phyloP scores from a whole-genome alignment of 2,113 vertebrate genomes.

The Pituophis catenifer region DNA sequence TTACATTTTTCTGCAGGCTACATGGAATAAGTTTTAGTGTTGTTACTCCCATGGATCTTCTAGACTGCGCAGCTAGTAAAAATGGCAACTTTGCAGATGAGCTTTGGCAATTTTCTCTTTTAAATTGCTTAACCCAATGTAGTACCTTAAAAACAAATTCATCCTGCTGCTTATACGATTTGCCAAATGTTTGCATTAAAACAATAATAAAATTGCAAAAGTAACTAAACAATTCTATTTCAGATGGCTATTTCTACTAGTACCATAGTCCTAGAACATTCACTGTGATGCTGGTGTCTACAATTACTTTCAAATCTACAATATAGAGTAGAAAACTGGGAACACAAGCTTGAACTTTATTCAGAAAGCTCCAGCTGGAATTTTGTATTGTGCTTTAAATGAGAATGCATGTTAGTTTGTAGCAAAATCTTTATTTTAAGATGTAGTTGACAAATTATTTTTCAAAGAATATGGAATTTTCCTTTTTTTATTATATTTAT shows the following conservation, averaged over 20 bases:
- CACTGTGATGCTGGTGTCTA: not conserved
- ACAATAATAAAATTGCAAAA: slow-evolving; percentile 5
- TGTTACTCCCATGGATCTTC: slow-evolving; percentile 29
- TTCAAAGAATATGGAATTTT: not conserved
- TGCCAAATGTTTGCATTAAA: not conserved
- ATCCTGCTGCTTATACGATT: not conserved
- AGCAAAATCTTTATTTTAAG: not conserved
- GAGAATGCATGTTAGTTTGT: not conserved
- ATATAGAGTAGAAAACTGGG: not conserved
- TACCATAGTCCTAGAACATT: not conserved
- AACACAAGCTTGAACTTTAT: slow-evolving; percentile 4
- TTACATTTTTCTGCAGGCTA: not conserved
- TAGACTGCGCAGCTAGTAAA: not conserved
- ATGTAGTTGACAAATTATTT: not conserved
- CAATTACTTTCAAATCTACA: not conserved
- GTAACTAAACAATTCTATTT: slow-evolving; percentile 5
- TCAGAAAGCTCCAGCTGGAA: not conserved
- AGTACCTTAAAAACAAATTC: not conserved
- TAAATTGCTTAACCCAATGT: slow-evolving; percentile 8
- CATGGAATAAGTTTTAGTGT: not conserved
- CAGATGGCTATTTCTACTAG: not conserved
- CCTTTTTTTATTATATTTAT: not conserved
- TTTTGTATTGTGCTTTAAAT: not conserved
- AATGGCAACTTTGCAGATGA: slow-evolving; percentile 19
- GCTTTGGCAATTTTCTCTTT: slow-evolving; percentile 24